Evolutionary conservation across 2,797 vertebrate species (phyloP), one percentile per base, ranked within the genome.

Genomic region (Crenuchus spilurus): DNA sequence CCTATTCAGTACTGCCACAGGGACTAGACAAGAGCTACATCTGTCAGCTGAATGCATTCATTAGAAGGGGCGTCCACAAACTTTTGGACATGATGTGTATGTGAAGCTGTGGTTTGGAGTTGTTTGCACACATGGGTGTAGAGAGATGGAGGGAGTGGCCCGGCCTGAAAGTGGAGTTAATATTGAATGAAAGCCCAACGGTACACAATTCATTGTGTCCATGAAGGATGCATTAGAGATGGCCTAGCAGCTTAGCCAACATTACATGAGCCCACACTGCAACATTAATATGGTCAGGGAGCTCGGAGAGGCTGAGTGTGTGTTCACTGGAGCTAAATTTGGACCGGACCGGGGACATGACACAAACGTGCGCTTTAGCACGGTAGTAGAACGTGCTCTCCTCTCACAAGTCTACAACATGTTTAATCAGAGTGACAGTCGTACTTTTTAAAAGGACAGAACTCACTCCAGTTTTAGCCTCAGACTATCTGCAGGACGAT

Each of bases 251-350:
- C 49, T 39, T 57, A 39, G 16, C 65, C 60, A 26, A 76, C 63
- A 63, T 69, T 72, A 76, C 72, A 82, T 20, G 61, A 70, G 42
- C 33, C 51, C 24, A 33, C 33, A 2, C 35, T 82, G 74, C 71
- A 77, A 75, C 69, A 77, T 84, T 82, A 58, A 80, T 77, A 73
- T 65, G 70, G 67, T 67, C 63, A 72, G 74, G 60, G 54, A 67
- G 71, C 42, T 57, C 20, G 33, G 71, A 14, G 41, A 70, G 39
- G 28, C 20, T 26, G 46, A 26, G 24, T 62, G 28, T 64, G 58
- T 75, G 70, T 70, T 72, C 74, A 67, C 75, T 63, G 61, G 22
- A 39, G 58, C 44, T 80, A 74, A 70, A 80, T 79, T 70, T 76
- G 80, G 75, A 22, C 37, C 28, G 22, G 63, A 41, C 33, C 7